A percentile compares a stretch with the other conserved stretches of the same genome.
Conservation (phyloP, 2,113 vertebrate genomes). For the Chaetodon auriga region DNA sequence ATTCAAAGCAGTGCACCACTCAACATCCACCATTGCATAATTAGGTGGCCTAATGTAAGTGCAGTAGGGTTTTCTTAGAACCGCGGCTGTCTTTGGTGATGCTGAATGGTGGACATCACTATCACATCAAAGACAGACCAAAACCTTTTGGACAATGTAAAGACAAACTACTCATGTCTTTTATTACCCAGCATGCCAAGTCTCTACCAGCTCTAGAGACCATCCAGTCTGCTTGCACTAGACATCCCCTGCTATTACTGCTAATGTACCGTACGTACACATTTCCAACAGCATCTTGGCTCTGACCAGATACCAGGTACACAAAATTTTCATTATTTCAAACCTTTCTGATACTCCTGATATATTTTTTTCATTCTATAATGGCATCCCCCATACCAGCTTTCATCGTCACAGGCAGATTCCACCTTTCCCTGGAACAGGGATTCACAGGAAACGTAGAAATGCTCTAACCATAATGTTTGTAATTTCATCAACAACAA, state of each 20-base stretch:
- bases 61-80: too few relatives aligned
- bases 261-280: not conserved
- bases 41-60: too few relatives aligned
- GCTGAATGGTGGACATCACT: not conserved
- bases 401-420: not conserved
- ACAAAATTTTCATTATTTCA: not conserved
- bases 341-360: not conserved
- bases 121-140: not conserved
- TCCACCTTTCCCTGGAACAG: too few relatives aligned
- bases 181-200: slow-evolving; percentile 15
- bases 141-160: not conserved
- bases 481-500: not conserved
- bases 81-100: too few relatives aligned
- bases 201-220: slow-evolving; percentile 3
- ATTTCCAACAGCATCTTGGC: not conserved
- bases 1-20: too few relatives aligned
- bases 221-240: not conserved
- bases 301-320: not conserved
- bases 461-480: not conserved
- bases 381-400: not conserved
- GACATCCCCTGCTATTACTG: not conserved
- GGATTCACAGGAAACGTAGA: not conserved
- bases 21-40: too few relatives aligned
- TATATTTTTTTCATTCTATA: not conserved
- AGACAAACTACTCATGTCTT: not conserved